These are phyloP conservation scores for Ophiothrix spiculata DNA, from an alignment of 35 echinoderm and acorn worm species.

Conservation along the genomic window DNA sequence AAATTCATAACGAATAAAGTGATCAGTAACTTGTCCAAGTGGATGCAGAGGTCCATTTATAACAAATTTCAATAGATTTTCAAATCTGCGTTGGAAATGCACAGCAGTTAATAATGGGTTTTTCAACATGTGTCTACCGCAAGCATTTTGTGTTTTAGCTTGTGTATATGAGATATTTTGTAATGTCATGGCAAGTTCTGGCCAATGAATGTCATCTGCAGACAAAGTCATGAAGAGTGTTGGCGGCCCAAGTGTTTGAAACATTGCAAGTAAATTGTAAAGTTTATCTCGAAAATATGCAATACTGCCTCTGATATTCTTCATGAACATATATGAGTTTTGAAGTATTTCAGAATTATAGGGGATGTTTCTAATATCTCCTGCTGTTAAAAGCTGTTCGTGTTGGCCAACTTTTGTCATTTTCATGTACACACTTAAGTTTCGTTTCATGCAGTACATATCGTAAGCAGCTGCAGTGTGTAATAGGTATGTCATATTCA, in stretches of 20 bases:
- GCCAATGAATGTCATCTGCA: background rate
- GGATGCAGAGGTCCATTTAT: background rate
- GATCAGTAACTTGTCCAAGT: background rate
- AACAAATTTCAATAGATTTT: background rate
- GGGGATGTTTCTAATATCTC: background rate
- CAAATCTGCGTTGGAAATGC: background rate
- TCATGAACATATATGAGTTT: background rate
- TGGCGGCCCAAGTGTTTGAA: background rate
- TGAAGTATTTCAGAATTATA: background rate
- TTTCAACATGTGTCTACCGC: background rate
- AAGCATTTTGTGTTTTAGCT: background rate
- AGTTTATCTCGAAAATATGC: background rate
- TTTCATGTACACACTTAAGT: background rate
- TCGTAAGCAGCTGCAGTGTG: background rate
- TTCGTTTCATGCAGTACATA: background rate
- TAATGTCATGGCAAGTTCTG: background rate
- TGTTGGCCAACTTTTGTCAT: background rate
- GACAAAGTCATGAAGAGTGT: background rate
- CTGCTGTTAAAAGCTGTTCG: background rate
- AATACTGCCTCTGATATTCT: background rate
- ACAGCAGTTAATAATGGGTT: background rate
- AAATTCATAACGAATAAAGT: background rate
- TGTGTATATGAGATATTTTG: background rate
- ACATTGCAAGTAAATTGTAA: background rate
- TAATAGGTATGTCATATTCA: background rate